Conservation (phyloP, 2,888 invertebrate species). For the Tachina lurida region DNA sequence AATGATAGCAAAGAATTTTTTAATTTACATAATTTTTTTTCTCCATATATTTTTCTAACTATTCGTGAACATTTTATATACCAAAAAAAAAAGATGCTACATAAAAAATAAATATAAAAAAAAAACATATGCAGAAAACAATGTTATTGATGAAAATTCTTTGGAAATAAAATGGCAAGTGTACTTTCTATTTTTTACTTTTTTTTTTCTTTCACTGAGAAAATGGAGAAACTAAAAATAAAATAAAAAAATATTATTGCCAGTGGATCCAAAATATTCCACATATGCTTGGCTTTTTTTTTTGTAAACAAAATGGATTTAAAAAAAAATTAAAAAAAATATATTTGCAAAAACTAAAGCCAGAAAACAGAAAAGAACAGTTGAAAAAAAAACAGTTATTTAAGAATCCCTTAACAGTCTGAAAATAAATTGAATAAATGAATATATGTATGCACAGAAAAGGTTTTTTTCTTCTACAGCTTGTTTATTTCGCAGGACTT, state of each 20-base stretch:
- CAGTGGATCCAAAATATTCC: constrained; percentile 34
- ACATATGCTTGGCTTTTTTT: constrained; percentile 1
- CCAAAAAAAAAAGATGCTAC: background rate
- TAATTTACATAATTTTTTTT: constrained; percentile 50
- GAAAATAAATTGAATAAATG: constrained; percentile 39
- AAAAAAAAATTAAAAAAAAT: constrained; percentile 18
- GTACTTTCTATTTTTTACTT: background rate
- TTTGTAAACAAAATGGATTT: constrained; percentile 2
- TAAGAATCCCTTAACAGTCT: constrained; percentile 58
- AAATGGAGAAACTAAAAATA: background rate
- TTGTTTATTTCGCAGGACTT: constrained; percentile 4
- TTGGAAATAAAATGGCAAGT: constrained; percentile 42
- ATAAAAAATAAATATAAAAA: background rate
- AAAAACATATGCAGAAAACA: constrained; percentile 25
- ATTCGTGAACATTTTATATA: constrained; percentile 24
- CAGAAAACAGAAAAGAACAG: background rate
- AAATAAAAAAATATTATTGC: constrained; percentile 39
- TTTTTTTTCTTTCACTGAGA: background rate
- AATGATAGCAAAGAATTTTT: constrained; percentile 57
- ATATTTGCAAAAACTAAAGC: background rate
- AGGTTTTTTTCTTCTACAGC: background rate
- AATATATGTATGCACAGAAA: background rate
- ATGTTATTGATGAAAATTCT: constrained; percentile 60
- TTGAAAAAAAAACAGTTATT: constrained; percentile 48
- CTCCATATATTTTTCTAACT: background rate